Percentiles rank a stretch among this genome's conserved stretches.
Conservation (phyloP, 2,113 vertebrate genomes). For the Menura novaehollandiae region DNA sequence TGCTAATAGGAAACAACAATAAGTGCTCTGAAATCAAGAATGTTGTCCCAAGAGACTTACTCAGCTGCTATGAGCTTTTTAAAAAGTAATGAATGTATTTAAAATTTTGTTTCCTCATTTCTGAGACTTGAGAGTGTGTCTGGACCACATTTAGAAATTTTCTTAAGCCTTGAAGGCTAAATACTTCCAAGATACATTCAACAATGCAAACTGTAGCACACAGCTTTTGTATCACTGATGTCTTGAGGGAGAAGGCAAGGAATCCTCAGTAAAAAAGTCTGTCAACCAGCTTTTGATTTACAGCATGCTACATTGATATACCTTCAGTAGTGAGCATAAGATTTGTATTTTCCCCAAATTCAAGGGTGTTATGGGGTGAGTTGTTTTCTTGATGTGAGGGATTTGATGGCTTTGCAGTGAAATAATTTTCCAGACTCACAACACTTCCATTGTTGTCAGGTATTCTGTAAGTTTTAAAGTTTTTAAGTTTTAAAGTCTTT, state of each 20-base stretch:
- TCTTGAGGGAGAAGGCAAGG: neutral
- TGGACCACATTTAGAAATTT: neutral
- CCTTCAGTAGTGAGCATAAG: neutral
- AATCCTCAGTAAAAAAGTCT: neutral
- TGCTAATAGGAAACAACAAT: neutral
- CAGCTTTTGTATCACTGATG: neutral
- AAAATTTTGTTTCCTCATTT: neutral
- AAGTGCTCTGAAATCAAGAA: neutral
- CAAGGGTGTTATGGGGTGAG: fast-evolving
- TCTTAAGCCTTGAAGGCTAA: neutral
- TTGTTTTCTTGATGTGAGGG: neutral
- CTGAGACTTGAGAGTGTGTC: neutral
- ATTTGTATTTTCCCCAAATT: neutral
- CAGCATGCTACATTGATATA: neutral
- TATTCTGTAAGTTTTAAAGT: neutral
- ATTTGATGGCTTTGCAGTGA: neutral
- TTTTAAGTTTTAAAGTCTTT: neutral
- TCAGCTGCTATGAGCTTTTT: neutral
- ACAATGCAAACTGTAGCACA: neutral
- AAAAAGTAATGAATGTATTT: neutral
- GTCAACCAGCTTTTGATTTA: neutral
- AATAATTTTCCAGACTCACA: neutral
- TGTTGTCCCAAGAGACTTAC: neutral
- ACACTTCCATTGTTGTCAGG: neutral
- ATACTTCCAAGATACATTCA: neutral